Evolutionary conservation across 2,113 vertebrate species (phyloP), one percentile per base, ranked within the genome.

Genomic region (Gasterosteus nipponicus): DNA sequence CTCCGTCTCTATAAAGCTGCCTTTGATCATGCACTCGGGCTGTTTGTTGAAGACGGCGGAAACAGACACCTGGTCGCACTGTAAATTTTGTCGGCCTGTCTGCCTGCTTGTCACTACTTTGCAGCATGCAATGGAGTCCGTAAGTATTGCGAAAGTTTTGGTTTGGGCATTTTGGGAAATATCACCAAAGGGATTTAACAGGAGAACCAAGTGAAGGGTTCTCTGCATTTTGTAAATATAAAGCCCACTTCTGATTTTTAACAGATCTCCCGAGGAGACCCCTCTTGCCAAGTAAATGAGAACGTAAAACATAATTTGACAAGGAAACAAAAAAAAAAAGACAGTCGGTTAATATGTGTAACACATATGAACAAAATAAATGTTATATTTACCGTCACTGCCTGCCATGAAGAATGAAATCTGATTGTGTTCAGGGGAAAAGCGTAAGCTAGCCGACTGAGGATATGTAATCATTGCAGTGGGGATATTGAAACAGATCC

Each of bases 21-120:
- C 84, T 92, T 92, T 94, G 89, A 93, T 92, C 89, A 69, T 86
- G 77, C 64, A 53, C 84, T 90, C 63, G 75, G 80, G 85, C 77
- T 91, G 78, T 78, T 86, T 19, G 75, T 73, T 6, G 81, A 80
- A 77, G 66, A 22, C 7, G 31, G 59, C 69, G 77, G 87, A 92
- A 89, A 85, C 87, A 89, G 73, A 92, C 88, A 89, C 89, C 89
- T 86, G 90, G 84, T 78, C 82, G 74, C 74, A 73, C 76, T 84
- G 87, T 69, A 47, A 59, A 83, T 67, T 73, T 63, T 31, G 83
- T 80, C 82, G 83, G 83, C 69, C 77, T 81, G 57, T 57, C 65
- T 71, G 35, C 54, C 49, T 60, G 16, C 14, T 16, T 18, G 44
- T 60, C 1, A 29, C 62, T 67, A 57, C 49, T n/a, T 41, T 18